Conservation (phyloP, 2,797 vertebrate genomes). For the Hypotaenidia okinawae region DNA sequence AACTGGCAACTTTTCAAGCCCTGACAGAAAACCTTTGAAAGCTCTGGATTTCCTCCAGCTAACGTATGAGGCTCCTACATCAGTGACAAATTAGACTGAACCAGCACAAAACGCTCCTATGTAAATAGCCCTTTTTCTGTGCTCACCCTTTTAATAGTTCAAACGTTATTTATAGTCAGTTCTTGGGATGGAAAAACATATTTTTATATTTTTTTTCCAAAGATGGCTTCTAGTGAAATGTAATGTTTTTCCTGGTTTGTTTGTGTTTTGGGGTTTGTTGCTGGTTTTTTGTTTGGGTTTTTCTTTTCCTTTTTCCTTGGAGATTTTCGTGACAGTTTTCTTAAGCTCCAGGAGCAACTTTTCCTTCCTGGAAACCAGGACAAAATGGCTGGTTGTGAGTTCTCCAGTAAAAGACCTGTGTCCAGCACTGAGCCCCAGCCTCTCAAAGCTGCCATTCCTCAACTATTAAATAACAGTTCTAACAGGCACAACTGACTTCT, state of each 20-base stretch:
- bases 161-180: slow-evolving; percentile 61
- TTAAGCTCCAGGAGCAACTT: slow-evolving; percentile 34
- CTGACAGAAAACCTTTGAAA: slow-evolving; percentile 79
- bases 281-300: background rate
- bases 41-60: slow-evolving; percentile 72
- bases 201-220: slow-evolving; percentile 39
- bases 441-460: background rate
- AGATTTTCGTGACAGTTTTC: slow-evolving; percentile 33
- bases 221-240: slow-evolving; percentile 43
- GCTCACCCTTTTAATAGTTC: slow-evolving; percentile 39
- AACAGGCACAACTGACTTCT: background rate
- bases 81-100: slow-evolving; percentile 62
- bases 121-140: slow-evolving; percentile 35
- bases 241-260: slow-evolving; percentile 56
- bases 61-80: slow-evolving; percentile 64
- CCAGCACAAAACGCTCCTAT: slow-evolving; percentile 45
- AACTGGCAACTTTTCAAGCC: slow-evolving; percentile 75
- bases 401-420: background rate
- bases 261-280: no score
- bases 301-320: background rate
- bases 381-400: slow-evolving; percentile 36
- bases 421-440: background rate
- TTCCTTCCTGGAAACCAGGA: slow-evolving; percentile 61
- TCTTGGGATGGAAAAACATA: slow-evolving; percentile 41
- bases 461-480: background rate